Percentiles rank a stretch among this genome's conserved stretches.
Conservation (phyloP, 2,113 vertebrate species). For the Zonotrichia leucophrys region DNA sequence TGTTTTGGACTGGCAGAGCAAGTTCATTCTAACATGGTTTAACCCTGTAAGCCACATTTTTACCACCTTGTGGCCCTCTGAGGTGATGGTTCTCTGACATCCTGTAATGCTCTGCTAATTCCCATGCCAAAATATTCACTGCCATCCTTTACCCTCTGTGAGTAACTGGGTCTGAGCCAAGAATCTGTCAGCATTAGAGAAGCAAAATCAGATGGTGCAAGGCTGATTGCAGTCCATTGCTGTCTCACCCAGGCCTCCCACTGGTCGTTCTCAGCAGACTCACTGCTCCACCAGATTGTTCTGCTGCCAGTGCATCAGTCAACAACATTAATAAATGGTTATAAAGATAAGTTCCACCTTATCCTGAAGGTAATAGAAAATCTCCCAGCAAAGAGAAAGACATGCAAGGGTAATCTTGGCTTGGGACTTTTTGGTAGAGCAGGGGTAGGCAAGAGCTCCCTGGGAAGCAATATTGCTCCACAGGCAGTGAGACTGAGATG, state of each 20-base stretch:
- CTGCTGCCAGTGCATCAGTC: conserved; percentile 37
- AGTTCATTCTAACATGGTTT: conserved; percentile 14
- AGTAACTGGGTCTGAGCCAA: conserved; percentile 33
- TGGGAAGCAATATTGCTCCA: not conserved
- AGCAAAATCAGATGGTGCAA: conserved; percentile 39
- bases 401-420: not conserved
- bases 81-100: not conserved
- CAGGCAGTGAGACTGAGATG: not conserved
- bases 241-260: conserved; percentile 40
- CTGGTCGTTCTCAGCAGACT: conserved; percentile 30
- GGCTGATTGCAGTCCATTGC: conserved; percentile 29
- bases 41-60: conserved; percentile 32
- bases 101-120: conserved; percentile 26
- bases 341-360: conserved; percentile 42
- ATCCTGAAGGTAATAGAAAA: conserved; percentile 28
- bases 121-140: conserved; percentile 50
- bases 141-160: conserved; percentile 27
- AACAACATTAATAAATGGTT: conserved; percentile 32
- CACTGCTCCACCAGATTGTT: not conserved
- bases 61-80: not conserved
- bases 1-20: not conserved
- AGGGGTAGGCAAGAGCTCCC: not conserved
- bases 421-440: not conserved
- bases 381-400: not conserved
- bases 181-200: conserved; percentile 39